Evolutionary conservation across 1,140 invertebrate species (phyloP).

Genomic region (Papilio polyxenes): DNA sequence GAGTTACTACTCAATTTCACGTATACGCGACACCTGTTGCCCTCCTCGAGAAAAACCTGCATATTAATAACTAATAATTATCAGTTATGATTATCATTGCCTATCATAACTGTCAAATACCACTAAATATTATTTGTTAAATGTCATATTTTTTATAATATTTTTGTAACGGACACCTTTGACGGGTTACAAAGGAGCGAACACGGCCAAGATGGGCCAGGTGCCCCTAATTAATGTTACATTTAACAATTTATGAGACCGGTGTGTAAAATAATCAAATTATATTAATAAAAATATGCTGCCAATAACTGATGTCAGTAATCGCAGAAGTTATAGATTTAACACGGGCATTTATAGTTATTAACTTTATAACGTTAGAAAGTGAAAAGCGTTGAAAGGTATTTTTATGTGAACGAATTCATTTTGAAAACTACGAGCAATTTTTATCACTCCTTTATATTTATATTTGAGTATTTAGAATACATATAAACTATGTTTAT

Average conservation of each 20-base stretch:
- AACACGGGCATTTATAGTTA: background rate
- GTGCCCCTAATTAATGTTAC: conserved; percentile 45
- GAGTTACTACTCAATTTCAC: conserved; percentile 36
- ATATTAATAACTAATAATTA: conserved; percentile 68
- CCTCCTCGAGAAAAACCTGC: conserved; percentile 56
- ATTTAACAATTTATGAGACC: conserved; percentile 38
- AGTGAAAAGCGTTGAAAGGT: conserved; percentile 4
- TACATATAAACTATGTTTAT: too few relatives aligned
- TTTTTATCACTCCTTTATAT: background rate
- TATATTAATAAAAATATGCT: conserved; percentile 27
- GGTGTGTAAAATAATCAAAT: conserved; percentile 39
- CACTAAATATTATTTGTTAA: conserved; percentile 80
- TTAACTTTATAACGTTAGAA: background rate
- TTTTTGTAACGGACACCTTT: conserved; percentile 72
- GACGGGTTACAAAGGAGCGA: conserved; percentile 55
- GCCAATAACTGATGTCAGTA: conserved; percentile 31
- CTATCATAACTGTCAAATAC: conserved; percentile 76
- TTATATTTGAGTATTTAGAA: background rate
- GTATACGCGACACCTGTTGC: conserved; percentile 31
- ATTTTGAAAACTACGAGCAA: background rate
- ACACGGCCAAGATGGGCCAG: conserved; percentile 56
- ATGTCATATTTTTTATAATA: conserved; percentile 63
- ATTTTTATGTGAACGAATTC: background rate
- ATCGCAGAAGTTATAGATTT: conserved; percentile 18
- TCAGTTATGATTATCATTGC: conserved; percentile 76